Percentiles rank a stretch among this genome's conserved stretches.
Evolutionary conservation across 2,113 vertebrate species (phyloP).

Genomic region (Stegastes partitus): DNA sequence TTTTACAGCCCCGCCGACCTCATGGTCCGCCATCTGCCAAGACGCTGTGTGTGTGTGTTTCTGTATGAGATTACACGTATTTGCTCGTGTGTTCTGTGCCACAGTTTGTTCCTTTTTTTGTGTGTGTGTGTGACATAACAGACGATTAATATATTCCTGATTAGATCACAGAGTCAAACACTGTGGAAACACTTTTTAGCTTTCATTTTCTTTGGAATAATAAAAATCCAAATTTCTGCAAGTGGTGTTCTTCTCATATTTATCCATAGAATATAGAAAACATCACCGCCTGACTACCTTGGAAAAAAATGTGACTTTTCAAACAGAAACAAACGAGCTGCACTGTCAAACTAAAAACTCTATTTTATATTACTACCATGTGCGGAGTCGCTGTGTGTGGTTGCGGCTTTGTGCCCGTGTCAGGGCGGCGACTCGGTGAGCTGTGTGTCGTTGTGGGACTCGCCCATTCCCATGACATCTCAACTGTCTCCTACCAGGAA

Average conservation of each 20-base stretch:
- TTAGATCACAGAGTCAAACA: neutral
- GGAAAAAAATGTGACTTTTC: neutral
- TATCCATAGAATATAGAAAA: neutral
- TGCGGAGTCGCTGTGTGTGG: conserved; percentile 13
- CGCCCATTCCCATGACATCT: conserved; percentile 73
- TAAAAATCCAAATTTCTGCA: neutral
- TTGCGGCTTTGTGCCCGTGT: conserved; percentile 19
- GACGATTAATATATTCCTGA: neutral
- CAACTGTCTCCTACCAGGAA: conserved; percentile 76
- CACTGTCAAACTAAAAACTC: neutral
- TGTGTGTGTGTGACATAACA: neutral
- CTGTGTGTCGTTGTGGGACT: conserved; percentile 56
- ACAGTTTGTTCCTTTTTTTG: conserved; percentile 7
- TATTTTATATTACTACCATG: conserved; percentile 8
- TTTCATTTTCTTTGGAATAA: neutral
- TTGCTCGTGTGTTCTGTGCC: conserved; percentile 35
- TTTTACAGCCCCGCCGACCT: conserved; percentile 83
- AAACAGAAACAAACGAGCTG: neutral
- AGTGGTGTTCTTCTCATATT: neutral
- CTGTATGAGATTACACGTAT: neutral
- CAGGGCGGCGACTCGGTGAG: conserved; percentile 31
- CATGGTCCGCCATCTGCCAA: conserved; percentile 81
- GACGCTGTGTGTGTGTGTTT: conserved; percentile 33
- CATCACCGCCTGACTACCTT: neutral
- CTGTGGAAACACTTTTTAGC: neutral